These are phyloP conservation scores for Geodia barretti DNA, from an alignment of 37 sponge, comb jelly and placozoan species.

Conservation along the genomic window DNA sequence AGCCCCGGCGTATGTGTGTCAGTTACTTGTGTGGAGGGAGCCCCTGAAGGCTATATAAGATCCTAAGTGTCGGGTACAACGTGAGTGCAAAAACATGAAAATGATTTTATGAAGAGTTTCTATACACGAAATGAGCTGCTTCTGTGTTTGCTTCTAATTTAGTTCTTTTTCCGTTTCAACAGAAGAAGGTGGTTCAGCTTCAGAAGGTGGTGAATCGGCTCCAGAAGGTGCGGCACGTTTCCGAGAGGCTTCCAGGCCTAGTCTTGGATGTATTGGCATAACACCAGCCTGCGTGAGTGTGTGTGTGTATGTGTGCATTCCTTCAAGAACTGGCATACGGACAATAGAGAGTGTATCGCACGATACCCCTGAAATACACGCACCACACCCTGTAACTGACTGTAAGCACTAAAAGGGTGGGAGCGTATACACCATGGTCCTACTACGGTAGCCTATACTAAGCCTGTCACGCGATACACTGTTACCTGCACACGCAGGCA, in stretches of 20 bases:
- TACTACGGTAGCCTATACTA: neutral
- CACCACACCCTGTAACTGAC: too few relatives aligned
- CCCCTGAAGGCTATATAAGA: neutral
- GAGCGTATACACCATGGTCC: neutral
- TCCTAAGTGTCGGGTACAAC: neutral
- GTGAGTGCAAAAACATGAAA: neutral
- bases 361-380: too few relatives aligned
- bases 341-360: neutral
- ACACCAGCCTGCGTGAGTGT: slow-evolving; percentile 60
- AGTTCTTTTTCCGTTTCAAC: too few relatives aligned
- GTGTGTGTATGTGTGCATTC: neutral
- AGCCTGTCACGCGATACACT: neutral
- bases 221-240: too few relatives aligned
- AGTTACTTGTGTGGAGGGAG: neutral
- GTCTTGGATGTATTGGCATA: slow-evolving; percentile 69
- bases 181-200: too few relatives aligned
- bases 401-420: neutral
- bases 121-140: neutral
- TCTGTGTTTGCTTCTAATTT: neutral
- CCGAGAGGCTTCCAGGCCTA: slow-evolving; percentile 50
- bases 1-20: neutral
- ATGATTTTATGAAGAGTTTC: neutral
- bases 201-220: too few relatives aligned
- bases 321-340: neutral
- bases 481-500: too few relatives aligned